Percentiles rank a stretch among this genome's conserved stretches.
These are phyloP conservation scores for Lasius platythorax DNA, from an alignment of 2,888 invertebrate genomes.

Conservation along the genomic window DNA sequence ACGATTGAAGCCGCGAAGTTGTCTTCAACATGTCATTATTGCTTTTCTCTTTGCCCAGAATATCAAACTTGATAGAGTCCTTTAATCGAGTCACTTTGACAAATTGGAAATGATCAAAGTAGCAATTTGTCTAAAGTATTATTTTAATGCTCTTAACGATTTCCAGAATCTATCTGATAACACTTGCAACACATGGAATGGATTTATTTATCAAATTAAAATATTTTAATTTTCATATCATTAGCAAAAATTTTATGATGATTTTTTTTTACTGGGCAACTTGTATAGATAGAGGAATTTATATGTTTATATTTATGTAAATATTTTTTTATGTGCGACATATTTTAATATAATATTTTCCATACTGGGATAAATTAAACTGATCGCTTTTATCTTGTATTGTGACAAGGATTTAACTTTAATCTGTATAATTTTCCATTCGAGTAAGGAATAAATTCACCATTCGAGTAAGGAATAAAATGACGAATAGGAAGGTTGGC, in stretches of 20 bases:
- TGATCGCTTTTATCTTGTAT: not conserved
- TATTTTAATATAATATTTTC: not conserved
- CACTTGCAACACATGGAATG: not conserved
- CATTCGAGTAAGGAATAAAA: not conserved
- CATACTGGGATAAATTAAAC: conserved; percentile 6
- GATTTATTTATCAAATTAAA: not conserved
- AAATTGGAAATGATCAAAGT: conserved; percentile 11
- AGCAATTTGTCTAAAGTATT: conserved; percentile 6
- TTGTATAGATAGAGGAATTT: not conserved
- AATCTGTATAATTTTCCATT: not conserved
- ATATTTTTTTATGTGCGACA: not conserved
- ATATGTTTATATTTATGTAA: not conserved
- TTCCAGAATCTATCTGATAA: not conserved
- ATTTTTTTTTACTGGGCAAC: not conserved
- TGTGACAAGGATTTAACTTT: not conserved
- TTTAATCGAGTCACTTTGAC: conserved; percentile 35
- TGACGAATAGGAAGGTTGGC: not conserved
- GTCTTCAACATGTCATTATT: conserved; percentile 44
- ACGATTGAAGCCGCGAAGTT: conserved; percentile 29
- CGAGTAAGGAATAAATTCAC: not conserved
- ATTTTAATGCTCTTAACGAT: not conserved
- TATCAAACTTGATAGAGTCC: not conserved
- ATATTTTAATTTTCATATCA: not conserved
- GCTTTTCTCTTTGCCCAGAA: conserved; percentile 22
- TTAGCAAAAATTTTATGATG: not conserved